Evolutionary conservation across 2,888 invertebrate genomes (phyloP).

Genomic region (Catotricha subobsoleta): DNA sequence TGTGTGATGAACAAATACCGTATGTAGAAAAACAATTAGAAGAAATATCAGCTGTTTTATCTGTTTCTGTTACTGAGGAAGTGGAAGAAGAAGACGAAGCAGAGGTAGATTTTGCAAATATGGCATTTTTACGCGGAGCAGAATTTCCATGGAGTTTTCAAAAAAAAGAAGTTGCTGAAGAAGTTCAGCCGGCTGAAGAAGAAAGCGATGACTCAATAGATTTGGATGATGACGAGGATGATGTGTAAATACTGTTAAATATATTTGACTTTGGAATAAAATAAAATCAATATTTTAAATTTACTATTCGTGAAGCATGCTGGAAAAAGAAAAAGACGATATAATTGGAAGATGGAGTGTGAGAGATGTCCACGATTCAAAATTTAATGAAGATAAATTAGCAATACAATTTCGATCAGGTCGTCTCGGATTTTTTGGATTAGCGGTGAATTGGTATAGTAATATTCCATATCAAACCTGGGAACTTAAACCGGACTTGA

Average conservation of each 20-base stretch:
- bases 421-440: constrained; percentile 44
- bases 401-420: constrained; percentile 59
- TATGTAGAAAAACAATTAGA: constrained; percentile 19
- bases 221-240: constrained; percentile 7
- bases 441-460: constrained; percentile 53
- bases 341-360: constrained; percentile 43
- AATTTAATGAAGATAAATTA: constrained; percentile 72
- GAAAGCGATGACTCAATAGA: constrained; percentile 8
- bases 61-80: constrained; percentile 7
- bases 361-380: constrained; percentile 55
- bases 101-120: background rate
- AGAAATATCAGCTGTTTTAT: constrained; percentile 20
- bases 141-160: constrained; percentile 2
- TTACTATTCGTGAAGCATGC: background rate
- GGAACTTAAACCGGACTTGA: constrained; percentile 55
- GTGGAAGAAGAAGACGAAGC: constrained; percentile 1
- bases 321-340: constrained; percentile 1
- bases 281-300: background rate
- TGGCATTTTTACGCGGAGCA: background rate
- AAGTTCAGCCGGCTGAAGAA: background rate
- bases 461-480: constrained; percentile 76
- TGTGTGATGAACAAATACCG: constrained; percentile 21
- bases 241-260: constrained; percentile 1
- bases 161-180: background rate
- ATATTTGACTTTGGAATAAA: background rate